Evolutionary conservation across 2,797 vertebrate genomes (phyloP).

Genomic region (Pseudochromis fuscus): DNA sequence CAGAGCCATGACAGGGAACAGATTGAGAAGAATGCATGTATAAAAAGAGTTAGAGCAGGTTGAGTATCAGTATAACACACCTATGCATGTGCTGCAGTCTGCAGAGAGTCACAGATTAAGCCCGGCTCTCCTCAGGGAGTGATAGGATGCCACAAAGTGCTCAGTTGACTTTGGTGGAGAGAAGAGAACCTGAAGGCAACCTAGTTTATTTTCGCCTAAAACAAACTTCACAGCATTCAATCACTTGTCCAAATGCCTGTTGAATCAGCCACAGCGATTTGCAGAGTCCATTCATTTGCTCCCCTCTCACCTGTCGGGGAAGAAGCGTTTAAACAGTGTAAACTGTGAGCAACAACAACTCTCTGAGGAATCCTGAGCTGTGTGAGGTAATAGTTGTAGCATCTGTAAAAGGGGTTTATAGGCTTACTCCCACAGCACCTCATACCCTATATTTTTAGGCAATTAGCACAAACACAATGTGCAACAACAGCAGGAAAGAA

Average conservation of each 20-base stretch:
- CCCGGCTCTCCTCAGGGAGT: not conserved
- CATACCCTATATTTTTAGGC: slow-evolving; percentile 49
- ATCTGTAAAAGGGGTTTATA: slow-evolving; percentile 66
- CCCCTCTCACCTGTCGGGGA: slow-evolving; percentile 29
- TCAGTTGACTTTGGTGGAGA: not conserved
- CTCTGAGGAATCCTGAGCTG: no score
- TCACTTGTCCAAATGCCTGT: slow-evolving; percentile 37
- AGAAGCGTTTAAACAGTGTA: no score
- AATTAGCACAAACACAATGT: slow-evolving; percentile 54
- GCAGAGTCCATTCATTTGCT: slow-evolving; percentile 44
- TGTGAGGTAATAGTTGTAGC: slow-evolving; percentile 60
- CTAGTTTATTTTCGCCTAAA: slow-evolving; percentile 5
- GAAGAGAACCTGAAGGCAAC: not conserved
- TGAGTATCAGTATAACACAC: slow-evolving; percentile 18
- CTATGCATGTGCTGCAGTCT: slow-evolving; percentile 10
- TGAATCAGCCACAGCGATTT: slow-evolving; percentile 37
- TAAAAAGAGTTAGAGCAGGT: slow-evolving; percentile 11
- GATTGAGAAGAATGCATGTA: slow-evolving; percentile 46
- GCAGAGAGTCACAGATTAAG: slow-evolving; percentile 21
- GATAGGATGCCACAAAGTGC: not conserved
- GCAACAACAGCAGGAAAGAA: slow-evolving; percentile 18
- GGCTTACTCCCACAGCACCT: slow-evolving; percentile 57
- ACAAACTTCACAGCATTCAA: slow-evolving; percentile 1
- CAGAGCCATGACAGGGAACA: slow-evolving; percentile 53
- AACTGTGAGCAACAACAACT: no score